Evolutionary conservation across 2,113 vertebrate species (phyloP).

Genomic region (Candoia aspera): DNA sequence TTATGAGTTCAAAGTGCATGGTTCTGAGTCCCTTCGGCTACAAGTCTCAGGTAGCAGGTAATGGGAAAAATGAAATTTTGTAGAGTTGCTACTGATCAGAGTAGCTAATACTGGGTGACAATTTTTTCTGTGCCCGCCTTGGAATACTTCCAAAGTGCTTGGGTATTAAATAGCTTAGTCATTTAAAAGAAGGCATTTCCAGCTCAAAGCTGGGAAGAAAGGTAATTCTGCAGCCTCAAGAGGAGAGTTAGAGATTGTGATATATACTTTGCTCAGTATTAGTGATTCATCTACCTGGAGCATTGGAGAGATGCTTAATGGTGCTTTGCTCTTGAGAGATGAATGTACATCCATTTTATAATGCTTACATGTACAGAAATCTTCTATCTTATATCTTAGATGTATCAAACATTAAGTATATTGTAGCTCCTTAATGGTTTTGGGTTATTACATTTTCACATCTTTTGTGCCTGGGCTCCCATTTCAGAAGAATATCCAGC

Average conservation of each 20-base stretch:
- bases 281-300: background rate
- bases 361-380: background rate
- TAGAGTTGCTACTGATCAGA: background rate
- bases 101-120: background rate
- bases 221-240: background rate
- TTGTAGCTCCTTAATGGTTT: conserved; percentile 62
- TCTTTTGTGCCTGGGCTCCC: conserved; percentile 85
- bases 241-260: background rate
- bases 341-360: background rate
- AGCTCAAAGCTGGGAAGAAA: background rate
- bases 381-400: conserved; percentile 3
- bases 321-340: background rate
- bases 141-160: background rate
- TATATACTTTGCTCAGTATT: background rate
- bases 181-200: background rate
- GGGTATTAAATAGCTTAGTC: background rate
- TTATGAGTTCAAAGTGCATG: background rate
- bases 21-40: too few species aligned
- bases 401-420: background rate
- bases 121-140: background rate
- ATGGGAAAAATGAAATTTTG: background rate
- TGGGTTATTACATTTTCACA: conserved; percentile 71
- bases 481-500: conserved; percentile 84
- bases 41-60: background rate
- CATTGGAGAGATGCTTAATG: background rate